Evolutionary conservation across 2,888 invertebrate species (phyloP).

Genomic region (Lamellibrachia satsuma): DNA sequence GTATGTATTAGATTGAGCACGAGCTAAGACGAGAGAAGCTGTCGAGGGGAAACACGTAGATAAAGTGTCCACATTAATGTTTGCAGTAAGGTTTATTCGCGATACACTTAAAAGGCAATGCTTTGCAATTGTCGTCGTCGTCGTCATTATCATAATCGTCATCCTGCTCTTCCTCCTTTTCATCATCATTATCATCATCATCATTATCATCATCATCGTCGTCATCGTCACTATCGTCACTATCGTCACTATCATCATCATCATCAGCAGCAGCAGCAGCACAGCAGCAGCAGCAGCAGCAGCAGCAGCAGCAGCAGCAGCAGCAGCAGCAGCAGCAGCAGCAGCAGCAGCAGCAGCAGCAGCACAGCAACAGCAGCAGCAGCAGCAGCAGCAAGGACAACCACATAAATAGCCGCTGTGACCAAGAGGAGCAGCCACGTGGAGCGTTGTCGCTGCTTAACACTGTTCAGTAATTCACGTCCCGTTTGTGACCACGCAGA

Average conservation of each 20-base stretch:
- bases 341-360: conserved; percentile 22
- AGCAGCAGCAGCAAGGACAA: conserved; percentile 21
- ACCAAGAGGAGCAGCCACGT: neutral
- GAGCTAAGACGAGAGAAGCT: neutral
- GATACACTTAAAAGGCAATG: too few species aligned
- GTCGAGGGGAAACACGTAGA: neutral
- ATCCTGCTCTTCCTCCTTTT: neutral
- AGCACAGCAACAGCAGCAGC: conserved; percentile 21
- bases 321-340: conserved; percentile 24
- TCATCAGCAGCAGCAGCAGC: conserved; percentile 21
- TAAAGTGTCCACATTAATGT: neutral
- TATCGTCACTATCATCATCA: neutral
- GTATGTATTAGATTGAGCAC: neutral
- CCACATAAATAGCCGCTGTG: neutral
- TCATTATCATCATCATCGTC: conserved; percentile 7
- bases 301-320: conserved; percentile 20
- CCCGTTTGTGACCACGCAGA: neutral
- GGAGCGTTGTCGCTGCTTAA: neutral
- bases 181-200: conserved; percentile 7
- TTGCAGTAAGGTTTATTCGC: too few species aligned
- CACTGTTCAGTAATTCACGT: neutral
- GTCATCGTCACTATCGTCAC: conserved; percentile 26
- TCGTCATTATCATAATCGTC: conserved; percentile 25
- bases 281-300: conserved; percentile 23
- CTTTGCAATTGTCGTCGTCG: too few species aligned